phyloP scores from a whole-genome alignment of 2,888 invertebrate species.

The Muschampia plurimacula region DNA sequence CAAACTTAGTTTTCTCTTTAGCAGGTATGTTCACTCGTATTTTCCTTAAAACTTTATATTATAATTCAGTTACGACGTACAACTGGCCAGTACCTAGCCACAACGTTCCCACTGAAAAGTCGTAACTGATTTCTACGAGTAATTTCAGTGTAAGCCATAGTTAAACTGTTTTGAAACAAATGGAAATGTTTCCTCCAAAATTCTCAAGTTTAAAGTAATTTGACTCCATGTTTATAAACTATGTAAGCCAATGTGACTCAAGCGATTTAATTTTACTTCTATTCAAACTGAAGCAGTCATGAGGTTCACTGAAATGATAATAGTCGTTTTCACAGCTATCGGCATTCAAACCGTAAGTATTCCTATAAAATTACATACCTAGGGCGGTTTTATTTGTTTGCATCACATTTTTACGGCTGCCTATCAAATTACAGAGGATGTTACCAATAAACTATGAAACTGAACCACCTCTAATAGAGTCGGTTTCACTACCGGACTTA shows the following conservation, averaged over 20 bases:
- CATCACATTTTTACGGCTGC: constrained; percentile 32
- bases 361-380: not conserved
- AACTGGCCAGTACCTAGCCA: not conserved
- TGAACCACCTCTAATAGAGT: constrained; percentile 46
- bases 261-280: constrained; percentile 51
- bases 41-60: constrained; percentile 18
- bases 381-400: constrained; percentile 1
- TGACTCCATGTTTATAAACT: constrained; percentile 63
- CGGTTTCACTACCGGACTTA: constrained; percentile 42
- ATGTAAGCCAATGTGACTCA: constrained; percentile 44
- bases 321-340: constrained; percentile 53
- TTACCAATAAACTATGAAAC: constrained; percentile 55
- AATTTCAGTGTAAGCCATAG: constrained; percentile 14
- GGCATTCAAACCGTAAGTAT: constrained; percentile 60
- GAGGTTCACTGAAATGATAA: constrained; percentile 54
- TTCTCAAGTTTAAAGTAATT: constrained; percentile 57
- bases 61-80: not conserved
- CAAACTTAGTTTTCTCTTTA: constrained; percentile 20
- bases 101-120: constrained; percentile 4
- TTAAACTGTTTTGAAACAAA: constrained; percentile 55
- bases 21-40: not conserved
- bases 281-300: constrained; percentile 55
- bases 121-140: constrained; percentile 5
- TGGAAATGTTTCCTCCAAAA: constrained; percentile 55
- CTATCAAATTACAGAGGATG: constrained; percentile 58